These are phyloP conservation scores for Vannuccia rotundouncinata DNA, from an alignment of 2,888 invertebrate species.

Conservation along the genomic window DNA sequence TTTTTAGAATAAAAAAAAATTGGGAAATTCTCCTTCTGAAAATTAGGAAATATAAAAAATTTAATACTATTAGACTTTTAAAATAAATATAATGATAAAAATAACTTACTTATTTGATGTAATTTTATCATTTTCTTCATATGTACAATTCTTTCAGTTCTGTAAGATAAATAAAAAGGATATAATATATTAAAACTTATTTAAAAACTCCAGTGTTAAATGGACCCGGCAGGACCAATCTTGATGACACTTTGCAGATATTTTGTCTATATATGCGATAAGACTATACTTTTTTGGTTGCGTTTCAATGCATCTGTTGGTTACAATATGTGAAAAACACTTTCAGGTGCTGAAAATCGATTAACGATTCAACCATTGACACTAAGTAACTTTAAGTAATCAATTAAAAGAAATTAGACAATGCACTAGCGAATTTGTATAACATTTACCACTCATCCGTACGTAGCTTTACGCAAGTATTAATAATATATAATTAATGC, in stretches of 20 bases:
- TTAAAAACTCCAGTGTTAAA: no score
- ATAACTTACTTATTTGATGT: no score
- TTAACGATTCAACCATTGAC: not conserved
- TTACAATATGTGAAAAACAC: not conserved
- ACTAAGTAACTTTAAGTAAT: not conserved
- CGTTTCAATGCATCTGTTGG: not conserved
- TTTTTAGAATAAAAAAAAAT: no score
- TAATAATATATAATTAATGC: not conserved
- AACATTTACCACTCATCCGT: not conserved
- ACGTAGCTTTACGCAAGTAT: not conserved
- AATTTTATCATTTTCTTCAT: no score
- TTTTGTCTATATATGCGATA: not conserved
- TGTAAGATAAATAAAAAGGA: no score
- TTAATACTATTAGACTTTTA: no score
- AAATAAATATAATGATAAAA: no score
- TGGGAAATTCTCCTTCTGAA: no score
- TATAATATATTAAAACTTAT: no score
- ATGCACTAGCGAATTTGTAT: not conserved
- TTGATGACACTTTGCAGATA: not conserved
- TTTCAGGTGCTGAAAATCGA: not conserved
- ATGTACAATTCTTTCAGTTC: no score
- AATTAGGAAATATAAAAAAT: no score
- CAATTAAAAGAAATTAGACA: not conserved
- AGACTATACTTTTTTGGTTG: not conserved
- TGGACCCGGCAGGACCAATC: not conserved